A percentile compares a stretch with the other conserved stretches of the same genome.
Conservation (phyloP, 2,113 vertebrate genomes). For the Ariopsis seemanni region DNA sequence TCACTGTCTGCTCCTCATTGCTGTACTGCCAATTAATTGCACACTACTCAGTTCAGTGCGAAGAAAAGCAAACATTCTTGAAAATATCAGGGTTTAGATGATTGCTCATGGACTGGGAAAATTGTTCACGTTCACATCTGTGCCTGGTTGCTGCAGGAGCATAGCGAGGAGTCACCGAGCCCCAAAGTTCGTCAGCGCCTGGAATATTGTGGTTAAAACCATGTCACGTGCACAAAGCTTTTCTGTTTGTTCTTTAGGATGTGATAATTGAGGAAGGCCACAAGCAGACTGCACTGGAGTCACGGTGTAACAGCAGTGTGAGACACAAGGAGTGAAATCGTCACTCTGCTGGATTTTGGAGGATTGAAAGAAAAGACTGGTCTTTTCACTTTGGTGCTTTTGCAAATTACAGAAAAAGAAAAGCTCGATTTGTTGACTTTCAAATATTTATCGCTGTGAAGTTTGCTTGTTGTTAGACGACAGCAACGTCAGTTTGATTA, state of each 20-base stretch:
- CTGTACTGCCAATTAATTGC: neutral
- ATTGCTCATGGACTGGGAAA: neutral
- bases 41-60: no score
- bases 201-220: neutral
- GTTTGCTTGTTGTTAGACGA: neutral
- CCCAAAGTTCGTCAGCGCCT: neutral
- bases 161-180: neutral
- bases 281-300: neutral
- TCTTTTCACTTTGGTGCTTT: neutral
- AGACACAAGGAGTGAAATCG: neutral
- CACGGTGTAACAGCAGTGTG: neutral
- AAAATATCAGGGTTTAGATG: neutral
- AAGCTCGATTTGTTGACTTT: neutral
- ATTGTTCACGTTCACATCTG: neutral
- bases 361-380: neutral
- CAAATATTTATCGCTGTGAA: neutral
- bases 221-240: neutral
- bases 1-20: neutral
- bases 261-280: neutral
- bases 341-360: neutral
- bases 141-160: neutral
- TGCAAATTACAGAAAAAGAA: neutral
- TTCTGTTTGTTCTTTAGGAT: neutral
- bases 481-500: slow-evolving; percentile 16
- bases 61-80: neutral